Percentiles rank a stretch among this genome's conserved stretches.
phyloP scores from a whole-genome alignment of 2,797 vertebrate genomes.

The Orestias chungarensis region DNA sequence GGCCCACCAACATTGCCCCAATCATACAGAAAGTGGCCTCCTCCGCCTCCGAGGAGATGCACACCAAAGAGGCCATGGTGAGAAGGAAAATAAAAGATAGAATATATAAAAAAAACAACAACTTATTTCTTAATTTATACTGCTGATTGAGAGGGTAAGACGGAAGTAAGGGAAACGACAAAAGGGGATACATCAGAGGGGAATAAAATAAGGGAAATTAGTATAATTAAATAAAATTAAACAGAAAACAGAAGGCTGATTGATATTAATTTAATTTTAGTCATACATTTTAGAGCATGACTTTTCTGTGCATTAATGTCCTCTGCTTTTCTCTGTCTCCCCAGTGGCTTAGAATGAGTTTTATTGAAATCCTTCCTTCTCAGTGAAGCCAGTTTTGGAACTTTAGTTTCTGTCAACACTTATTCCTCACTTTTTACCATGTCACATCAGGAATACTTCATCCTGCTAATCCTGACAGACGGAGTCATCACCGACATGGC shows the following conservation, averaged over 20 bases:
- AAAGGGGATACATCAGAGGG: constrained; percentile 23
- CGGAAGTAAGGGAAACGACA: constrained; percentile 20
- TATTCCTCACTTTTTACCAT: constrained; percentile 14
- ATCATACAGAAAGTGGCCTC: constrained; percentile 99
- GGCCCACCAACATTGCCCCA: constrained; percentile 97
- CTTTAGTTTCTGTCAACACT: constrained; percentile 30
- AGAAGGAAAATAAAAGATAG: constrained; percentile 56
- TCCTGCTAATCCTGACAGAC: constrained; percentile 96
- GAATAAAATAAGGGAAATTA: constrained; percentile 16
- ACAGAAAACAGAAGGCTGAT: constrained; percentile 22
- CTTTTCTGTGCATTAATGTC: constrained; percentile 49
- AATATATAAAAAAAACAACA: neutral
- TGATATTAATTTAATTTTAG: constrained; percentile 62
- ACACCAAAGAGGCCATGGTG: constrained; percentile 97
- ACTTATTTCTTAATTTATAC: constrained; percentile 10
- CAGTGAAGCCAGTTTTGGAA: constrained; percentile 47
- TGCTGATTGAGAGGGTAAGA: constrained; percentile 1
- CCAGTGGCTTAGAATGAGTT: constrained; percentile 55
- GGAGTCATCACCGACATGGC: constrained; percentile 99
- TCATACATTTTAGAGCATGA: constrained; percentile 40
- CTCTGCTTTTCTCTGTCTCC: constrained; percentile 35
- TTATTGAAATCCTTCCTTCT: constrained; percentile 65
- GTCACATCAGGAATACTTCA: constrained; percentile 92
- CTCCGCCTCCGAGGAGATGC: constrained; percentile 96
- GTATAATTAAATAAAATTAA: too few species aligned